Conservation (phyloP, 2,797 vertebrate species). For the Sternotherus odoratus region DNA sequence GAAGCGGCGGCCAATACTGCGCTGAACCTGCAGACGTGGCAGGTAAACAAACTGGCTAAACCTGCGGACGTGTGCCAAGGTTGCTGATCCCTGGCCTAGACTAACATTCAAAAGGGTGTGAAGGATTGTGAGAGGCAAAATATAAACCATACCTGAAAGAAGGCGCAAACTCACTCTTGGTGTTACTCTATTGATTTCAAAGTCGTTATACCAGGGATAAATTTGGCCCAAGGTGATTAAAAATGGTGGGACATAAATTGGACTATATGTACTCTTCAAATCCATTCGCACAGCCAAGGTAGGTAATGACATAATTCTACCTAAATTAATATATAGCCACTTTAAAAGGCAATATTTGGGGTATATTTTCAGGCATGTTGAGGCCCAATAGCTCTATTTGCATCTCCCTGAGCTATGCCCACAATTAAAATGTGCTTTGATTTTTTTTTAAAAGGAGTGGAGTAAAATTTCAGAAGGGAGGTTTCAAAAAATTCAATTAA, state of each 20-base stretch:
- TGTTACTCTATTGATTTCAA: background rate
- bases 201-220: background rate
- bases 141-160: conserved; percentile 3
- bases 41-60: too few species aligned
- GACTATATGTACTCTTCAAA: background rate
- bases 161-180: background rate
- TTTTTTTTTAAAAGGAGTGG: background rate
- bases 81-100: background rate
- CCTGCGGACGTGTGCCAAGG: too few species aligned
- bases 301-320: background rate
- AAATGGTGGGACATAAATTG: background rate
- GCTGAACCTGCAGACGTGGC: too few species aligned
- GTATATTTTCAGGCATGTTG: background rate
- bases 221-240: conserved; percentile 2
- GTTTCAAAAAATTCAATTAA: conserved; percentile 3
- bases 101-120: conserved; percentile 38
- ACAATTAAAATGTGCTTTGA: background rate
- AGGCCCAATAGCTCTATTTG: background rate
- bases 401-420: background rate
- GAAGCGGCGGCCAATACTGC: too few species aligned
- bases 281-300: background rate
- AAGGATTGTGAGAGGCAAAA: background rate
- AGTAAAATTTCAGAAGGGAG: background rate
- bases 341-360: background rate
- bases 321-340: background rate